Conservation (phyloP, 2,113 vertebrate species). For the Cryptomyrus ogoouensis region DNA sequence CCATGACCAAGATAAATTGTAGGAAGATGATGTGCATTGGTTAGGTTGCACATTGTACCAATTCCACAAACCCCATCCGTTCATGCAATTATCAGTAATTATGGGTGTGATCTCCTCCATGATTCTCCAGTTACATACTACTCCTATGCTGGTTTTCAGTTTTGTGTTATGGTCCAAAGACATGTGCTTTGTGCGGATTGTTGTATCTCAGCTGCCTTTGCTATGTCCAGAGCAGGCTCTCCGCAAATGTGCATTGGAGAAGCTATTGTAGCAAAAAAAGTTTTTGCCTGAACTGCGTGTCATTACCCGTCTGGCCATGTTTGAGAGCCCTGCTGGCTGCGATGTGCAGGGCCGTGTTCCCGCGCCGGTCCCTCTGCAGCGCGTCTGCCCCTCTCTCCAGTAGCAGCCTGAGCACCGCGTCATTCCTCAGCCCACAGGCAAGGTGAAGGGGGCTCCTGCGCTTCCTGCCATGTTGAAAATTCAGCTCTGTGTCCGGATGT, state of each 20-base stretch:
- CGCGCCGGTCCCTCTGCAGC: slow-evolving; percentile 55
- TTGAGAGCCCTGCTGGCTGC: slow-evolving; percentile 60
- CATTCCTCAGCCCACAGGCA: slow-evolving; percentile 62
- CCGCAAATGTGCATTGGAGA: not conserved
- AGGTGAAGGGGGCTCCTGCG: slow-evolving; percentile 62
- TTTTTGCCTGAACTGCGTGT: not conserved
- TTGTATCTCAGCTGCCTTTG: not conserved
- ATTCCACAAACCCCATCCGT: not conserved
- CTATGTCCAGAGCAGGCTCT: not conserved
- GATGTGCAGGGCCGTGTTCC: slow-evolving; percentile 67
- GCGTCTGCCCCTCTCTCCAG: slow-evolving; percentile 67
- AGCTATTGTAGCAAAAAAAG: not conserved
- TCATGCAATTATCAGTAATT: not conserved
- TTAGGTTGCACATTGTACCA: not conserved
- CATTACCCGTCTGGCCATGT: slow-evolving; percentile 33
- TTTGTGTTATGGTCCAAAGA: not conserved
- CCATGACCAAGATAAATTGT: not conserved
- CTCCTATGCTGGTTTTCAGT: not conserved
- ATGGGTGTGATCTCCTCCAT: not conserved
- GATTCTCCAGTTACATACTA: not conserved
- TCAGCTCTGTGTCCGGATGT: slow-evolving; percentile 62
- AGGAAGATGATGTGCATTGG: not conserved
- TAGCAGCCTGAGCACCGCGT: slow-evolving; percentile 60
- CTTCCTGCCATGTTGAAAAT: slow-evolving; percentile 56
- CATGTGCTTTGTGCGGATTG: not conserved